Conservation (phyloP, 1,140 invertebrate genomes). For the Listronotus oregonensis region DNA sequence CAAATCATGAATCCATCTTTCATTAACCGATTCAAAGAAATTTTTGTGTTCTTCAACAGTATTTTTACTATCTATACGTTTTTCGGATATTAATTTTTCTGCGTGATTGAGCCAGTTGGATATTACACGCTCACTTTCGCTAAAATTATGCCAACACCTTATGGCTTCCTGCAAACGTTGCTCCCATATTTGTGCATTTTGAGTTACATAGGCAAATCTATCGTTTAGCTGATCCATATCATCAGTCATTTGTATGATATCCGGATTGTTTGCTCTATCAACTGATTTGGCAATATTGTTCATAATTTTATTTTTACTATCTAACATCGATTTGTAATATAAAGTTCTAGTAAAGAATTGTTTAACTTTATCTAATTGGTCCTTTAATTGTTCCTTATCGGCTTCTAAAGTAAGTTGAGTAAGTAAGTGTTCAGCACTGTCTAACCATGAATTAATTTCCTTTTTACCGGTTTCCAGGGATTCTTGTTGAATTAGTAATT, state of each 20-base stretch:
- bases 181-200: conserved; percentile 77
- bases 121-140: conserved; percentile 76
- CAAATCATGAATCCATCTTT: conserved; percentile 81
- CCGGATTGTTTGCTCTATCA: conserved; percentile 71
- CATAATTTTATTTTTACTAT: conserved; percentile 94
- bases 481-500: conserved; percentile 87
- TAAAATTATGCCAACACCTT: conserved; percentile 84
- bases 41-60: conserved; percentile 79
- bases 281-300: conserved; percentile 82
- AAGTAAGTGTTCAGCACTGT: conserved; percentile 78
- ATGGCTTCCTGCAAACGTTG: conserved; percentile 77
- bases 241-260: conserved; percentile 70
- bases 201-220: conserved; percentile 76
- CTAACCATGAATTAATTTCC: conserved; percentile 85
- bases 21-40: conserved; percentile 85
- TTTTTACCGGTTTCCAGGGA: conserved; percentile 84
- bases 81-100: conserved; percentile 80
- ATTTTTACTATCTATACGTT: conserved; percentile 78
- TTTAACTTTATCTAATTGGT: conserved; percentile 81
- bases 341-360: conserved; percentile 84
- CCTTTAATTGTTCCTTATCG: conserved; percentile 74
- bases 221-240: conserved; percentile 81
- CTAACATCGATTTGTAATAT: conserved; percentile 91
- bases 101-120: conserved; percentile 86
- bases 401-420: conserved; percentile 65